Conservation (phyloP, 2,888 invertebrate species). For the Fragum sueziense region DNA sequence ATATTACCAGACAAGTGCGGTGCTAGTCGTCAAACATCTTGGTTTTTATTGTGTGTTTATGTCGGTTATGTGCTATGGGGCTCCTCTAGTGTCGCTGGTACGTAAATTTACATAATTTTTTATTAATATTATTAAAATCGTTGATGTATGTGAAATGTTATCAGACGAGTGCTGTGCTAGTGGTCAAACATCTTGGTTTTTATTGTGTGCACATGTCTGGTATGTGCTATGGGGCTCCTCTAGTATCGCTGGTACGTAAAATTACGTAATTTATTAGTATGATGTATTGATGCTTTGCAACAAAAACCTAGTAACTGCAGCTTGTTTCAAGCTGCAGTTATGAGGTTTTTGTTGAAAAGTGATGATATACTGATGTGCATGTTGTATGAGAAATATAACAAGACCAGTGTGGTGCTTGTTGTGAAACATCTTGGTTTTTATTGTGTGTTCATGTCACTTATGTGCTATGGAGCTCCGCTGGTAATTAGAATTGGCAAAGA, state of each 20-base stretch:
- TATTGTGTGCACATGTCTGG: slow-evolving; percentile 62
- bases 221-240: slow-evolving; percentile 67
- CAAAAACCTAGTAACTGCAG: too few species aligned
- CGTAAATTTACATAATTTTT: slow-evolving; percentile 30
- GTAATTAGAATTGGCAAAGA: too few species aligned
- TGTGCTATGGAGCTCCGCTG: slow-evolving; percentile 69
- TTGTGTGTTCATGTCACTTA: slow-evolving; percentile 60
- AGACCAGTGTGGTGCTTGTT: slow-evolving; percentile 56
- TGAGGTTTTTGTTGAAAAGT: too few species aligned
- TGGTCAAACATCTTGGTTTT: slow-evolving; percentile 61
- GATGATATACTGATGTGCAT: not conserved
- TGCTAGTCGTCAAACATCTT: slow-evolving; percentile 58
- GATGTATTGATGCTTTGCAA: not conserved
- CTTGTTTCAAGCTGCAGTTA: too few species aligned
- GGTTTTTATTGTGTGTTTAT: slow-evolving; percentile 63
- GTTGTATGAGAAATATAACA: slow-evolving; percentile 65
- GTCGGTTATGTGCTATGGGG: slow-evolving; percentile 66
- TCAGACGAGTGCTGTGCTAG: slow-evolving; percentile 55
- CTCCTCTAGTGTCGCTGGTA: slow-evolving; percentile 69
- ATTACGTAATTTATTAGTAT: not conserved
- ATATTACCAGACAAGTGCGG: slow-evolving; percentile 61
- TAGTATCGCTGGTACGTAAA: slow-evolving; percentile 67
- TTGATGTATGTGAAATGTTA: slow-evolving; percentile 67
- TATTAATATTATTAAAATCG: slow-evolving; percentile 53
- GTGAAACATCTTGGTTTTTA: slow-evolving; percentile 61